phyloP scores from a whole-genome alignment of 1,140 invertebrate genomes.

The Hypsibius dujardini region DNA sequence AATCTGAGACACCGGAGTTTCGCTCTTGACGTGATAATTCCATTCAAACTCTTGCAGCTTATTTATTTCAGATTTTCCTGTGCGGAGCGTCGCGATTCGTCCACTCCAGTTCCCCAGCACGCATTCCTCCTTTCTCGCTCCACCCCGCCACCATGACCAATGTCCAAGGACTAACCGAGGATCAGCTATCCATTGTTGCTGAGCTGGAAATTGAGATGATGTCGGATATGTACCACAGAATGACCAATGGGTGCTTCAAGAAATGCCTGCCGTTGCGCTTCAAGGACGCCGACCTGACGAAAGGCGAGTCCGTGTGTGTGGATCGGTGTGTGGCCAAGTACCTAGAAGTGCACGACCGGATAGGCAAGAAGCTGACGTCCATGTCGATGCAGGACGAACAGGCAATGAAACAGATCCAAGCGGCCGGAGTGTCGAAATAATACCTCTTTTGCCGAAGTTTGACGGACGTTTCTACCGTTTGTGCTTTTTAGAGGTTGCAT shows the following conservation, averaged over 20 bases:
- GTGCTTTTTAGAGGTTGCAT: too few species aligned
- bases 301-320: constrained; percentile 91
- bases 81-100: not conserved
- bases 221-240: constrained; percentile 92
- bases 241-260: constrained; percentile 75
- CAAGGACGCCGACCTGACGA: constrained; percentile 71
- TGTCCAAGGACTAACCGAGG: constrained; percentile 42
- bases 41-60: too few species aligned
- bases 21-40: too few species aligned
- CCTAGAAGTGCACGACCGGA: constrained; percentile 82
- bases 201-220: constrained; percentile 97
- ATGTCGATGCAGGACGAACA: constrained; percentile 76
- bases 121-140: not conserved
- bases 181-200: constrained; percentile 69
- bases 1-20: too few species aligned
- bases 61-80: too few species aligned
- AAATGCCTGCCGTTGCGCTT: constrained; percentile 93
- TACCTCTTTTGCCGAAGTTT: too few species aligned
- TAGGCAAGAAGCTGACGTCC: constrained; percentile 82
- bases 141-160: not conserved
- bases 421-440: not conserved
- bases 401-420: constrained; percentile 47
- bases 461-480: too few species aligned
- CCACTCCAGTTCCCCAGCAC: not conserved
- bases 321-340: constrained; percentile 96